Conservation (phyloP, 2,113 vertebrate genomes). For the Mirounga angustirostris region DNA sequence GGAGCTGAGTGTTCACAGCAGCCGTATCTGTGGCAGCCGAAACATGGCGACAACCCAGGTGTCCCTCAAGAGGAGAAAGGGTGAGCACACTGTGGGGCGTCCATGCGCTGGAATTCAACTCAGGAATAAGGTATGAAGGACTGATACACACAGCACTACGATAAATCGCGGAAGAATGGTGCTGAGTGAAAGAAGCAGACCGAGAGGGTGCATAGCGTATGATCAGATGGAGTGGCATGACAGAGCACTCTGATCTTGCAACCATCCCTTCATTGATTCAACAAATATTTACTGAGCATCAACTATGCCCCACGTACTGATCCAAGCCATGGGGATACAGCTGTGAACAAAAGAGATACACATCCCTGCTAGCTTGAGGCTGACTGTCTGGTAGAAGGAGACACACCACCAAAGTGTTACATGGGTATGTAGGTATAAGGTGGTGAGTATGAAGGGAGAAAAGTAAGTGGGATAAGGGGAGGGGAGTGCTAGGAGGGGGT, state of each 20-base stretch:
- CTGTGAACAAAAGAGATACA: neutral
- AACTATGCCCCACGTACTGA: neutral
- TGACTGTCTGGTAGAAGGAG: neutral
- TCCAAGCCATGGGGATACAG: too few species aligned
- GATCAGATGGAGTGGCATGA: neutral
- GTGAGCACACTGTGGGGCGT: rapidly evolving
- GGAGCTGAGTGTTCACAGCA: neutral
- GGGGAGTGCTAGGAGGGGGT: neutral
- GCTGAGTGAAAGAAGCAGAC: neutral
- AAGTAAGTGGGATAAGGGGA: neutral
- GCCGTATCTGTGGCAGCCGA: neutral
- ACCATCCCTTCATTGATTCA: neutral
- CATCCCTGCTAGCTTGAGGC: rapidly evolving
- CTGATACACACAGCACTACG: rapidly evolving
- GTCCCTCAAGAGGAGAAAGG: neutral
- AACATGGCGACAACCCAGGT: neutral
- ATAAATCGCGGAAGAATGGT: neutral
- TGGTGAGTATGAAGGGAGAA: neutral
- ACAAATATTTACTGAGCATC: neutral
- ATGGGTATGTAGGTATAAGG: neutral
- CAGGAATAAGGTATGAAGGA: neutral
- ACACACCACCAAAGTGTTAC: neutral
- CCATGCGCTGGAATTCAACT: rapidly evolving
- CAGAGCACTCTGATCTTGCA: neutral
- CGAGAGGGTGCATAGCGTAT: rapidly evolving